Base-by-base conservation (phyloP, 2,888 invertebrate genomes). In the Teleogryllus oceanicus region DNA sequence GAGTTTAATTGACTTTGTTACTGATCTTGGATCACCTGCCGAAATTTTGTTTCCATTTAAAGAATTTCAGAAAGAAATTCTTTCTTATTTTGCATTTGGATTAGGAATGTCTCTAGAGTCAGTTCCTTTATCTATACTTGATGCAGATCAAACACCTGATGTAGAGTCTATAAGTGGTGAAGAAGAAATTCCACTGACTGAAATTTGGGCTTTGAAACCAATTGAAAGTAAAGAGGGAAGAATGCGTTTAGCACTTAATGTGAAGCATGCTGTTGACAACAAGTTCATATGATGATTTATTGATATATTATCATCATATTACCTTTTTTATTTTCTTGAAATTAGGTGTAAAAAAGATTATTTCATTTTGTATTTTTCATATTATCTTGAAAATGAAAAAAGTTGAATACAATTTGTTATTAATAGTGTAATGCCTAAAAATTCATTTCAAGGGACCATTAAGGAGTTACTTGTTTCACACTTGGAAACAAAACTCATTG, bases 261-360 rank as follows among this genome's bases (percentile, higher is more conserved):
- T 93, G 12, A 90, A 92, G 74, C 91, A 92, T 85, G 91, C 91
- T 74, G 90, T 92, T 1, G 91, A 93, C 83, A 88, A 88, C 82
- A 91, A 90, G 10, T 49, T 49, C 49, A 49, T 77, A 37, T 49
- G 2, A 77, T 77, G 77, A 62, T 62, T 62, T 21, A 21, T 21
- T 21, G 21, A 21, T 21, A 21, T 21, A 21, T 21, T 21, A 21
- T 21, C 21, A 21, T 21, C 1, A 21, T 21, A 21, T 21, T 21
- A 21, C 21, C 21, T 21, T 21, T 21, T 21, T 21, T 21, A 21
- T 21, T 37, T 37, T 37, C 37, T 37, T 37, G 37, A 37, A 8
- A 37, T 37, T 37, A 37, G 37, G 5, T 37, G 8, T 37, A 8
- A 37, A 37, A 37, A 37, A 8, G 8, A 37, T 37, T 37, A 37